phyloP scores from a whole-genome alignment of 2,888 invertebrate genomes.

The Stenolophus ochropezus region DNA sequence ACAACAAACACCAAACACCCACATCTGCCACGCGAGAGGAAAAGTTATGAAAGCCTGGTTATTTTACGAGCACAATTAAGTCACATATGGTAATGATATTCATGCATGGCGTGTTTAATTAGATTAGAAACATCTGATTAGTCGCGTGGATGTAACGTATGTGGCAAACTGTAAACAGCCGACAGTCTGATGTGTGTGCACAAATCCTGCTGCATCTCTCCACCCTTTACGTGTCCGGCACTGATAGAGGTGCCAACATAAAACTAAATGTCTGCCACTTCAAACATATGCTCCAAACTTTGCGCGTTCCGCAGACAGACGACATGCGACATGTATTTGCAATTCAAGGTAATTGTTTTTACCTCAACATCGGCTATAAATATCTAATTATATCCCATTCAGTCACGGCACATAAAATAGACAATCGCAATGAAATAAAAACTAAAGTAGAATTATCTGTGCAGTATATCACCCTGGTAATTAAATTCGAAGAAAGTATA shows the following conservation, averaged over 20 bases:
- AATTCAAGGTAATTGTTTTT: not conserved
- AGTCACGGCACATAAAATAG: not conserved
- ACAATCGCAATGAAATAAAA: not conserved
- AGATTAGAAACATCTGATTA: not conserved
- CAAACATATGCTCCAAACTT: not conserved
- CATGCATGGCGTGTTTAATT: not conserved
- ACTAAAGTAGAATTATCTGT: not conserved
- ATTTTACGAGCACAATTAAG: not conserved
- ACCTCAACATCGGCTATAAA: not conserved
- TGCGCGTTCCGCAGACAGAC: not conserved
- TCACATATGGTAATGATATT: not conserved
- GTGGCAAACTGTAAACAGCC: not conserved
- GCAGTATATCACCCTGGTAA: not conserved
- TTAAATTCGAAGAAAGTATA: too few relatives aligned
- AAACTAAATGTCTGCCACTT: not conserved
- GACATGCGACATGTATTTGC: not conserved
- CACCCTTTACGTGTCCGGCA: constrained; percentile 12
- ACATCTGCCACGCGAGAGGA: too few relatives aligned
- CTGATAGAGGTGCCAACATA: not conserved
- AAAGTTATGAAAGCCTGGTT: not conserved
- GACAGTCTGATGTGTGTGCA: not conserved
- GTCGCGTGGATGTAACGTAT: not conserved
- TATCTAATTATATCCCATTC: not conserved
- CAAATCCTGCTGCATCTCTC: constrained; percentile 19
- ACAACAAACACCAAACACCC: too few relatives aligned